phyloP scores from a whole-genome alignment of 1,140 invertebrate genomes.

The Chironomus striatipennis region DNA sequence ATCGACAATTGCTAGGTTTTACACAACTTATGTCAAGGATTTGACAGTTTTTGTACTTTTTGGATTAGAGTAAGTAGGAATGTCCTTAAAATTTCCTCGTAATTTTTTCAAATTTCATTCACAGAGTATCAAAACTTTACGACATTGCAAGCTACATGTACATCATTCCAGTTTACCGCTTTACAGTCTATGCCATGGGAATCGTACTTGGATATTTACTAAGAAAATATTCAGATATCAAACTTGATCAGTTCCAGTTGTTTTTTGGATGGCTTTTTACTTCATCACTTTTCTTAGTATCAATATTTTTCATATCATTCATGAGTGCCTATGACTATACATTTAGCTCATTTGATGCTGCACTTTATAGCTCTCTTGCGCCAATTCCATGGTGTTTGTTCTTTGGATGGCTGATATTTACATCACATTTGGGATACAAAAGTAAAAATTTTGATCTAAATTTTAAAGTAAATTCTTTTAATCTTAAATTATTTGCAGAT shows the following conservation, averaged over 20 bases:
- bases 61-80: slow-evolving; percentile 53
- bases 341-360: slow-evolving; percentile 55
- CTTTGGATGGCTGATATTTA: slow-evolving; percentile 56
- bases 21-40: slow-evolving; percentile 47
- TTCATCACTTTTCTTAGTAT: slow-evolving; percentile 42
- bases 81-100: not conserved
- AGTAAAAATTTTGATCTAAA: slow-evolving; percentile 38
- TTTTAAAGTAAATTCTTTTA: not conserved
- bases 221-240: slow-evolving; percentile 40
- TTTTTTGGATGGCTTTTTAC: slow-evolving; percentile 48
- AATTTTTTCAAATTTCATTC: slow-evolving; percentile 23
- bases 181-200: slow-evolving; percentile 64
- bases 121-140: slow-evolving; percentile 56
- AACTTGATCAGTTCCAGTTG: slow-evolving; percentile 40
- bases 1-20: slow-evolving; percentile 52
- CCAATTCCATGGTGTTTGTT: slow-evolving; percentile 60
- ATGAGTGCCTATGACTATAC: slow-evolving; percentile 57
- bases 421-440: slow-evolving; percentile 50
- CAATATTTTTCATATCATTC: slow-evolving; percentile 51
- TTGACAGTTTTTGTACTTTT: slow-evolving; percentile 57
- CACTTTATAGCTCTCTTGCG: slow-evolving; percentile 60
- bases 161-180: slow-evolving; percentile 56
- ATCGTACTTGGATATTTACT: slow-evolving; percentile 54
- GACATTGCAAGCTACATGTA: slow-evolving; percentile 62
- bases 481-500: slow-evolving; percentile 39